Evolutionary conservation across 2,888 invertebrate genomes (phyloP).

Genomic region (Pedicia rivosa): DNA sequence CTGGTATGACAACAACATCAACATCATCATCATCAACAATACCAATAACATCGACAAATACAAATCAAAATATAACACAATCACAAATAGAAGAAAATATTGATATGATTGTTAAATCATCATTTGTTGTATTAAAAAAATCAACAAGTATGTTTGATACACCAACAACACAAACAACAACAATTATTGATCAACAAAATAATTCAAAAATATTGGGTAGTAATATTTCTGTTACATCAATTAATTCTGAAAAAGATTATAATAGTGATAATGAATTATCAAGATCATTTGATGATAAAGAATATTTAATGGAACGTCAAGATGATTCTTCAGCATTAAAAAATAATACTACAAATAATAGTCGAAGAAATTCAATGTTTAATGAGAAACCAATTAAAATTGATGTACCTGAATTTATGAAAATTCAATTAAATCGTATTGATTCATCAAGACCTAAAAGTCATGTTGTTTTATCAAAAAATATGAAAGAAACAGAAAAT

Average conservation of each 20-base stretch:
- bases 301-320: too few species aligned
- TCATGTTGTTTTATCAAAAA: slow-evolving; percentile 48
- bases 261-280: background rate
- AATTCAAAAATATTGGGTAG: background rate
- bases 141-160: slow-evolving; percentile 13
- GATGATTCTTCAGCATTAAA: too few species aligned
- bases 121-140: slow-evolving; percentile 24
- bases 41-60: slow-evolving; percentile 1
- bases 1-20: background rate
- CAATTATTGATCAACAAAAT: slow-evolving; percentile 8
- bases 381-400: slow-evolving; percentile 5
- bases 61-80: slow-evolving; percentile 18
- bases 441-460: slow-evolving; percentile 41
- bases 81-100: slow-evolving; percentile 27
- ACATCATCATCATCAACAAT: background rate
- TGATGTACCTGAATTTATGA: slow-evolving; percentile 48
- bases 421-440: slow-evolving; percentile 53
- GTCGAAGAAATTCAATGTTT: slow-evolving; percentile 8
- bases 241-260: background rate
- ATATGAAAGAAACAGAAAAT: slow-evolving; percentile 19
- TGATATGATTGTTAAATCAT: slow-evolving; percentile 25
- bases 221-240: background rate
- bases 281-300: background rate
- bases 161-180: slow-evolving; percentile 10
- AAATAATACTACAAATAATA: slow-evolving; percentile 19